Evolutionary conservation across 2,888 invertebrate species (phyloP).

Genomic region (Drosophila gaucha): DNA sequence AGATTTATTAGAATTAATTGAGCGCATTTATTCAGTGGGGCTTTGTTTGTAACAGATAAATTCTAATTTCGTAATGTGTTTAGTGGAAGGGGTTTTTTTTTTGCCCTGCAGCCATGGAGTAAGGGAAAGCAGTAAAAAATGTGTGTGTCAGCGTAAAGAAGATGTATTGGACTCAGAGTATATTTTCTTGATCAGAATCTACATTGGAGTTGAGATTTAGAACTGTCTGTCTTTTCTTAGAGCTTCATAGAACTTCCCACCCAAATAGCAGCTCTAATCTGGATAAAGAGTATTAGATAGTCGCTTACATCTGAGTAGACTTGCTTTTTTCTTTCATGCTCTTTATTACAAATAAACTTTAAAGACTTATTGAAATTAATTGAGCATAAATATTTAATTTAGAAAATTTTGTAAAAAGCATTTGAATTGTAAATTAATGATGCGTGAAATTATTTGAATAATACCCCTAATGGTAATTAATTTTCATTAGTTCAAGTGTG

Average conservation of each 20-base stretch:
- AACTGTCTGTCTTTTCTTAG: too few relatives aligned
- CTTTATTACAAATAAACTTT: not conserved
- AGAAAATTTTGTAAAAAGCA: too few relatives aligned
- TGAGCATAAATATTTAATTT: conserved; percentile 1
- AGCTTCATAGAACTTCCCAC: too few relatives aligned
- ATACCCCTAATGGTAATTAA: not conserved
- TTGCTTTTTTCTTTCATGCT: not conserved
- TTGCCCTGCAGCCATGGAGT: not conserved
- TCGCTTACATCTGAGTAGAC: too few relatives aligned
- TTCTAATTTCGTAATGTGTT: conserved; percentile 11
- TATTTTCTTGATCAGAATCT: too few relatives aligned
- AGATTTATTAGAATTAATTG: conserved; percentile 17
- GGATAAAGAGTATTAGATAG: too few relatives aligned
- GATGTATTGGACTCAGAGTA: too few relatives aligned
- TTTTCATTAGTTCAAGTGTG: not conserved
- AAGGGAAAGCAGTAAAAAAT: not conserved
- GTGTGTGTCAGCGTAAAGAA: too few relatives aligned
- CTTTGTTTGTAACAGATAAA: conserved; percentile 1
- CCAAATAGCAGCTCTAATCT: too few relatives aligned
- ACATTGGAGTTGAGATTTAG: too few relatives aligned
- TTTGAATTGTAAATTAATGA: not conserved
- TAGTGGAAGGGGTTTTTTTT: not conserved
- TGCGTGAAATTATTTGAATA: not conserved
- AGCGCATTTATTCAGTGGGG: conserved; percentile 4
- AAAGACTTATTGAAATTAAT: not conserved